These are phyloP conservation scores for Craterocephalus amniculus DNA, from an alignment of 2,797 vertebrate genomes.

Conservation along the genomic window DNA sequence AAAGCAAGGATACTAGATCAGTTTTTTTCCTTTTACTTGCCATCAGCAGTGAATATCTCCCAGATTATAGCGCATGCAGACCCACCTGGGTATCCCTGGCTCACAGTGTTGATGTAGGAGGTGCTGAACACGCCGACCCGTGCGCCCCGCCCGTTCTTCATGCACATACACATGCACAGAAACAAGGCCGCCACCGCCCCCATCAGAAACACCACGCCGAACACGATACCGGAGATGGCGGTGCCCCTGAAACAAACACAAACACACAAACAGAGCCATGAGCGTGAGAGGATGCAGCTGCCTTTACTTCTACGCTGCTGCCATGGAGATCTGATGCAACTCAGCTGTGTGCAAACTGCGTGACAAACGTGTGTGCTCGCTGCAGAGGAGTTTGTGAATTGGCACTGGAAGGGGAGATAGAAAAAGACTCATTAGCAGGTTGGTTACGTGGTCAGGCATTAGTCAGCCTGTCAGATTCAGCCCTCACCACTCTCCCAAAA, in stretches of 20 bases:
- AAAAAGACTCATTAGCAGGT: conserved; percentile 43
- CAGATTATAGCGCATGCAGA: background rate
- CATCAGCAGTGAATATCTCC: no score
- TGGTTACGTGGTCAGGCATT: conserved; percentile 25
- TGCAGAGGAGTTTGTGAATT: conserved; percentile 48
- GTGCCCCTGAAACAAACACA: conserved; percentile 86
- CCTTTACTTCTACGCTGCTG: conserved; percentile 38
- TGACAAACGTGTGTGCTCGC: conserved; percentile 21
- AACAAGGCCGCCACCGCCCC: conserved; percentile 89
- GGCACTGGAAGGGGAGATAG: conserved; percentile 10
- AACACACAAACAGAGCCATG: conserved; percentile 12
- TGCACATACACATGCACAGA: conserved; percentile 92
- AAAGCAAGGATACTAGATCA: no score
- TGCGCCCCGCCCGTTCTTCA: conserved; percentile 87
- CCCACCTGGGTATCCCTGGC: conserved; percentile 86
- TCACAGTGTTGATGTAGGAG: conserved; percentile 85
- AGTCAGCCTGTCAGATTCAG: conserved; percentile 41
- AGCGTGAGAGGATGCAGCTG: conserved; percentile 45
- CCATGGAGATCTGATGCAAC: conserved; percentile 57
- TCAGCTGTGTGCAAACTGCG: conserved; percentile 31
- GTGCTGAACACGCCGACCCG: conserved; percentile 87
- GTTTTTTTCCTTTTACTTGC: no score
- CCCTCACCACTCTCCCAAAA: background rate
- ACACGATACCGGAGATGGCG: conserved; percentile 91
- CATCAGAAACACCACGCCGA: conserved; percentile 94